Percentiles rank a stretch among this genome's conserved stretches.
Evolutionary conservation across 2,113 vertebrate genomes (phyloP).

Genomic region (Oryzias woworae): DNA sequence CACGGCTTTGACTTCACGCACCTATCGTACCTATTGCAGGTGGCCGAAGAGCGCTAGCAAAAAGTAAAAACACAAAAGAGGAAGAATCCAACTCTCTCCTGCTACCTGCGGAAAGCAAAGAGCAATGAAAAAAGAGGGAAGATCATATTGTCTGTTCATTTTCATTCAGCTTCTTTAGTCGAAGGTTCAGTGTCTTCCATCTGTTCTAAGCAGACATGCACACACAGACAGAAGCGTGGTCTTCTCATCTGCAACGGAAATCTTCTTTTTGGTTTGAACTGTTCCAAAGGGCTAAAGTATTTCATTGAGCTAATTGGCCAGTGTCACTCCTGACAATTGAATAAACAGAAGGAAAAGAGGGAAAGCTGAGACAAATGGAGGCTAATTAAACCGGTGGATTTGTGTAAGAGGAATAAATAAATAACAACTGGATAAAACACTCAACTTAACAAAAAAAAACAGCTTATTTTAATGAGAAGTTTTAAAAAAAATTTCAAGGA

Average conservation of each 20-base stretch:
- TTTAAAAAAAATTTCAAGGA: not conserved
- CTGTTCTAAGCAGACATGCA: constrained; percentile 5
- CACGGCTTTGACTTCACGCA: too few species aligned
- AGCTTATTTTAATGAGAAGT: constrained; percentile 35
- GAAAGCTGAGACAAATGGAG: constrained; percentile 88
- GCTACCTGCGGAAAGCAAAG: constrained; percentile 1
- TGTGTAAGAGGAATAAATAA: constrained; percentile 38
- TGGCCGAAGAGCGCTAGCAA: too few species aligned
- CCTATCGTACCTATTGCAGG: too few species aligned
- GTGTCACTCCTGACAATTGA: constrained; percentile 87
- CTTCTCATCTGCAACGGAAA: constrained; percentile 54
- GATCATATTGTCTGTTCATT: constrained; percentile 20
- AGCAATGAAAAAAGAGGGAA: constrained; percentile 5
- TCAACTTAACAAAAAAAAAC: constrained; percentile 52
- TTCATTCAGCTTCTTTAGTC: constrained; percentile 16
- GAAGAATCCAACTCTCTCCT: too few species aligned
- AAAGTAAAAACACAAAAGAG: too few species aligned
- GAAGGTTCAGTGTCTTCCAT: not conserved
- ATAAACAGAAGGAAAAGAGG: constrained; percentile 87
- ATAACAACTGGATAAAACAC: constrained; percentile 50
- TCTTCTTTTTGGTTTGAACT: constrained; percentile 59
- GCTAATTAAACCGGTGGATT: constrained; percentile 87
- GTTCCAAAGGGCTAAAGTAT: constrained; percentile 85
- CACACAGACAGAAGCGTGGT: constrained; percentile 1
- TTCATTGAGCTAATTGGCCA: constrained; percentile 91